A percentile compares a stretch with the other conserved stretches of the same genome.
Conservation (phyloP, 2,888 invertebrate species). For the Nipponacmea schrenckii region DNA sequence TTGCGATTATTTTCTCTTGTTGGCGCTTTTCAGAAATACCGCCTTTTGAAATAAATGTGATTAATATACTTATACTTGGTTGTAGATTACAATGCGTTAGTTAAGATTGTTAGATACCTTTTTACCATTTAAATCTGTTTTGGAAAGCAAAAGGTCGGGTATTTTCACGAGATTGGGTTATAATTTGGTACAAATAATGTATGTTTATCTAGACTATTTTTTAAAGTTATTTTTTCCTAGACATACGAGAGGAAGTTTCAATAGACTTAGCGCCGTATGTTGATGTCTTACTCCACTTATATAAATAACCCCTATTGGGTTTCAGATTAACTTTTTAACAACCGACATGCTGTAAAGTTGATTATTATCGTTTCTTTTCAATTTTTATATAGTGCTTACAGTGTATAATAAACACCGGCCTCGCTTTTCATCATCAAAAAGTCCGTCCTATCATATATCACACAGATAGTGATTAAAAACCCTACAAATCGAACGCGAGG, state of each 20-base stretch:
- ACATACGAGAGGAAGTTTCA: neutral
- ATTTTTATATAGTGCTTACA: neutral
- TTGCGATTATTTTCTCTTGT: too few species aligned
- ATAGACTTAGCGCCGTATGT: neutral
- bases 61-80: too few species aligned
- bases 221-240: too few species aligned
- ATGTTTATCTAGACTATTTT: too few species aligned
- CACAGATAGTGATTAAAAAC: neutral
- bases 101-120: too few species aligned
- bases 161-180: too few species aligned
- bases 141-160: too few species aligned
- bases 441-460: neutral
- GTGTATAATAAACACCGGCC: neutral
- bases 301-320: conserved; percentile 3
- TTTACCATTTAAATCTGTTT: too few species aligned
- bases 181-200: too few species aligned
- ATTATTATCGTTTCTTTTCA: neutral
- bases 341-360: conserved; percentile 5
- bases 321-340: conserved; percentile 2
- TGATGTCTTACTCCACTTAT: neutral
- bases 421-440: neutral
- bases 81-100: too few species aligned
- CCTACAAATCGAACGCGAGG: neutral
- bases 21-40: too few species aligned
- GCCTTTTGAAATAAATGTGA: too few species aligned